Evolutionary conservation across 37 sponge, comb jelly and placozoan genomes (phyloP).

Genomic region (Crambe crambe): DNA sequence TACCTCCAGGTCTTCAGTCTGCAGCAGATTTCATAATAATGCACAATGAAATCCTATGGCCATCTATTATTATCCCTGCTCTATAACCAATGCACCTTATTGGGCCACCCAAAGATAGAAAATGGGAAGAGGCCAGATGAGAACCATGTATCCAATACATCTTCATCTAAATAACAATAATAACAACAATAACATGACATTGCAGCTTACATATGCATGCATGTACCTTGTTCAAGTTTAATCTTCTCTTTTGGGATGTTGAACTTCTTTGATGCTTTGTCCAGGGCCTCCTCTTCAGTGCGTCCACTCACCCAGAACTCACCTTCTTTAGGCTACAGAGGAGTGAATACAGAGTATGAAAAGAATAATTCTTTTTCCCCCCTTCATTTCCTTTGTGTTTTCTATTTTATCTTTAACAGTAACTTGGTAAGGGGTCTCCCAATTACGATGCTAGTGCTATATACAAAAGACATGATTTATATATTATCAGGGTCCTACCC

Average conservation of each 20-base stretch:
- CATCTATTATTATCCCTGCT: not conserved
- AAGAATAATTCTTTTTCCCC: too few species aligned
- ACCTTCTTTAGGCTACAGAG: conserved; percentile 56
- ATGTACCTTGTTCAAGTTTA: conserved; percentile 65
- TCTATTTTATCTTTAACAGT: too few species aligned
- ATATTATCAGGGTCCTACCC: too few species aligned
- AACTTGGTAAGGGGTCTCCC: too few species aligned
- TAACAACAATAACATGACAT: not conserved
- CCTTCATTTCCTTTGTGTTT: too few species aligned
- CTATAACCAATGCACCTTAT: conserved; percentile 39
- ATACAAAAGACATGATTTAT: too few species aligned
- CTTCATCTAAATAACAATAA: conserved; percentile 76
- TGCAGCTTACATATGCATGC: not conserved
- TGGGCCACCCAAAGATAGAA: conserved; percentile 97
- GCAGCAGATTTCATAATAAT: not conserved
- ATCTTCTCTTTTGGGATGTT: conserved; percentile 77
- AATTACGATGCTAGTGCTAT: too few species aligned
- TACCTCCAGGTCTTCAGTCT: conserved; percentile 76
- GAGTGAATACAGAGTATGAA: not conserved
- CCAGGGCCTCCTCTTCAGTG: conserved; percentile 83
- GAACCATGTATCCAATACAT: conserved; percentile 99
- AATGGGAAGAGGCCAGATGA: conserved; percentile 97
- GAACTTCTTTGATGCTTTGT: conserved; percentile 84
- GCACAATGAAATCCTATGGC: not conserved
- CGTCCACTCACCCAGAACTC: conserved; percentile 83